Percentiles rank a stretch among this genome's conserved stretches.
Evolutionary conservation across 2,888 invertebrate species (phyloP).

Genomic region (Hyposoter dolosus): DNA sequence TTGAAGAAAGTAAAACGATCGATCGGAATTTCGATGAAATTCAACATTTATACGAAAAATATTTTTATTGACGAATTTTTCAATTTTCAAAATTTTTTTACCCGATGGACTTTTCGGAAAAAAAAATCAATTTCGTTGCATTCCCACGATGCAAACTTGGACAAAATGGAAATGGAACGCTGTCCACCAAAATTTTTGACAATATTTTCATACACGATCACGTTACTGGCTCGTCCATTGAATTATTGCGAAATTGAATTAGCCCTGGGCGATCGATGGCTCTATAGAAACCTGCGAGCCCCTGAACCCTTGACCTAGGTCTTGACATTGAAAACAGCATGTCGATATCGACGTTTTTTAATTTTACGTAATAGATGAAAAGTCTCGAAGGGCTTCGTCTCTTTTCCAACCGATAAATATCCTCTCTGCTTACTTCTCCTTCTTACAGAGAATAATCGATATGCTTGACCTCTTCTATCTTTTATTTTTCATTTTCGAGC

Average conservation of each 20-base stretch:
- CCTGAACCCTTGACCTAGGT: constrained; percentile 63
- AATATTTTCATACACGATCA: background rate
- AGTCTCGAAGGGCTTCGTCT: constrained; percentile 28
- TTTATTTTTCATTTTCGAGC: background rate
- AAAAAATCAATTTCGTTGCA: too few relatives aligned
- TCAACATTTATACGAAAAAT: background rate
- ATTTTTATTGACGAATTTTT: background rate
- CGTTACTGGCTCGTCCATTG: background rate
- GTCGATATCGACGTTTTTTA: constrained; percentile 36
- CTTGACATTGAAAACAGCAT: constrained; percentile 32
- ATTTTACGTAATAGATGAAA: constrained; percentile 22
- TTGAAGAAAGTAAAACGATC: too few relatives aligned
- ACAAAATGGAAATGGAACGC: too few relatives aligned
- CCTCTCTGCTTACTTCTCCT: background rate
- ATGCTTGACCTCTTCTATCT: constrained; percentile 47
- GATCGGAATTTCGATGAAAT: background rate
- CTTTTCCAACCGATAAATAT: constrained; percentile 4
- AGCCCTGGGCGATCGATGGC: constrained; percentile 41
- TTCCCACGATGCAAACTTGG: too few relatives aligned
- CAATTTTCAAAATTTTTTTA: too few relatives aligned
- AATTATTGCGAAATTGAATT: constrained; percentile 54
- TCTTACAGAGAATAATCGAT: constrained; percentile 38
- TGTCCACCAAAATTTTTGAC: background rate
- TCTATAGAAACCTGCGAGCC: constrained; percentile 22
- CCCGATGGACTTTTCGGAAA: too few relatives aligned